Conservation (phyloP, 2,113 vertebrate genomes). For the Mastomys coucha region DNA sequence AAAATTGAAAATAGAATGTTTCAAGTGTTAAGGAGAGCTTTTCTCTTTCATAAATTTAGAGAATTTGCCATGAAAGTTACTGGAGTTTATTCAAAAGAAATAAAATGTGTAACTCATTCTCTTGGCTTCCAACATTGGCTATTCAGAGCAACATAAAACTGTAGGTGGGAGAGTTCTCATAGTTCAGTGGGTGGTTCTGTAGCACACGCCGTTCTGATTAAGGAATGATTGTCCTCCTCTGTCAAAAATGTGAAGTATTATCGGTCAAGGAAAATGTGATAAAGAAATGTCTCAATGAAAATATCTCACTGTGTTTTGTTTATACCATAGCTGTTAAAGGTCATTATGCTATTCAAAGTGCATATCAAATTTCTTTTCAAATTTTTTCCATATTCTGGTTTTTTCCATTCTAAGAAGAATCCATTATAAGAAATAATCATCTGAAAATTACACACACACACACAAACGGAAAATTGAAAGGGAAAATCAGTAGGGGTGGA, state of each 20-base stretch:
- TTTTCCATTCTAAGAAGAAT: conserved; percentile 52
- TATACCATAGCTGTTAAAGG: conserved; percentile 31
- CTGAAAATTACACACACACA: conserved; percentile 49
- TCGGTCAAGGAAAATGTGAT: conserved; percentile 60
- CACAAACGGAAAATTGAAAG: background rate
- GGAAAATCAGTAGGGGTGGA: background rate
- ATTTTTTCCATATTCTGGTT: conserved; percentile 56
- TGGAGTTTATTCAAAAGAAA: conserved; percentile 47
- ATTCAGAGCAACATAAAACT: conserved; percentile 8
- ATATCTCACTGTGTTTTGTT: conserved; percentile 52
- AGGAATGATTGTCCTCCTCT: conserved; percentile 27
- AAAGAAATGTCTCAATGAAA: conserved; percentile 66
- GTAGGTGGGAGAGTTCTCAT: conserved; percentile 47
- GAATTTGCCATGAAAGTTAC: conserved; percentile 48
- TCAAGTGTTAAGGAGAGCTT: background rate
- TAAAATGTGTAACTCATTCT: conserved; percentile 27
- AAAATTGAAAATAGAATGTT: conserved; percentile 16
- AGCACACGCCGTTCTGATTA: conserved; percentile 50
- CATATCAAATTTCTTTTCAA: conserved; percentile 62
- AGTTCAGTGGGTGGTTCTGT: conserved; percentile 49
- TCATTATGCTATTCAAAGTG: background rate
- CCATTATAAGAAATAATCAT: conserved; percentile 48
- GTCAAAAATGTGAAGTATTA: conserved; percentile 73
- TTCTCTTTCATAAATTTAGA: conserved; percentile 55
- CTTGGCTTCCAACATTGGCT: conserved; percentile 38